Percentiles rank a stretch among this genome's conserved stretches.
Evolutionary conservation across 1,140 invertebrate species (phyloP).

Genomic region (Hypsibius dujardini): DNA sequence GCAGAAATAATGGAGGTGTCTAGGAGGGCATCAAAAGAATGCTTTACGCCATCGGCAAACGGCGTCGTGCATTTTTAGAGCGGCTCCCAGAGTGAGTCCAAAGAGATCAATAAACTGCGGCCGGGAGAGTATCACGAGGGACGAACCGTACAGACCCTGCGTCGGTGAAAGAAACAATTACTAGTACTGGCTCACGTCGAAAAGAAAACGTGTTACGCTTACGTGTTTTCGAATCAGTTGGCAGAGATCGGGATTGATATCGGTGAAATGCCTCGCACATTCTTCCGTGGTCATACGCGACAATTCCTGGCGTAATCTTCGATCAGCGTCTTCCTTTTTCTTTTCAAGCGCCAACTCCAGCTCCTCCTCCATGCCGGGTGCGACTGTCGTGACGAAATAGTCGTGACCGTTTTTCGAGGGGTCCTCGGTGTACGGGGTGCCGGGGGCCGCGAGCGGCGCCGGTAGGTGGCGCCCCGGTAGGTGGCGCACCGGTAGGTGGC

Average conservation of each 20-base stretch:
- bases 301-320: too few relatives aligned
- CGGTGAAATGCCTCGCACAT: neutral
- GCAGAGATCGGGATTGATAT: neutral
- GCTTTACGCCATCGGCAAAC: neutral
- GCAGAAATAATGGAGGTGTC: neutral
- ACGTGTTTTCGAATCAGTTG: neutral
- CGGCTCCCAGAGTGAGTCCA: neutral
- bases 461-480: too few relatives aligned
- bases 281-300: neutral
- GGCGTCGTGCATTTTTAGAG: neutral
- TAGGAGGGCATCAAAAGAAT: neutral
- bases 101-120: neutral
- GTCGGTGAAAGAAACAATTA: neutral
- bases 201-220: neutral
- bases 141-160: conserved; percentile 6
- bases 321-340: too few relatives aligned
- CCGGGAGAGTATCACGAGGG: neutral
- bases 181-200: too few relatives aligned
- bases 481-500: too few relatives aligned
- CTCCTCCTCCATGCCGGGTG: too few relatives aligned
- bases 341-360: too few relatives aligned
- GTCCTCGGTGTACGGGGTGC: too few relatives aligned
- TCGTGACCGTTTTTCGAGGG: too few relatives aligned
- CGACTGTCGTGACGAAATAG: too few relatives aligned
- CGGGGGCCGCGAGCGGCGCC: too few relatives aligned